Evolutionary conservation across 2,888 invertebrate genomes (phyloP).

Genomic region (Incurvaria masculella): DNA sequence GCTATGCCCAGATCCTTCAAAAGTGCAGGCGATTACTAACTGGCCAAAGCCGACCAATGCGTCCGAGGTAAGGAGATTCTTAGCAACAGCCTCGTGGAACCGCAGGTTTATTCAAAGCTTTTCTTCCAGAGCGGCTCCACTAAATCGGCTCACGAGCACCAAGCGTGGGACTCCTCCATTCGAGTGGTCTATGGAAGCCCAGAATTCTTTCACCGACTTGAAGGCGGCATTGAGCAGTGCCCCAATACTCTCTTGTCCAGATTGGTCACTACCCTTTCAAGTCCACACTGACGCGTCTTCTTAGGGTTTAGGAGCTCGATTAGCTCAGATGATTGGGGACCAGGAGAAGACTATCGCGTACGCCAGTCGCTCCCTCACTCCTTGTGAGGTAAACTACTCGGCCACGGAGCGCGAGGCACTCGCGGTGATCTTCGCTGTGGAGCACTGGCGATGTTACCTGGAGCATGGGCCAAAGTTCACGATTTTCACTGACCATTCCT

Average conservation of each 20-base stretch:
- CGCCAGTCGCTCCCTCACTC: slow-evolving; percentile 11
- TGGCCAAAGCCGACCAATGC: slow-evolving; percentile 15
- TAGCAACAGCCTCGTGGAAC: not conserved
- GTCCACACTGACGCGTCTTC: not conserved
- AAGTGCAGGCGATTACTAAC: slow-evolving; percentile 16
- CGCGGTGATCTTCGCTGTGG: slow-evolving; percentile 17
- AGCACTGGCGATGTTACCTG: not conserved
- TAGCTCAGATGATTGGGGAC: not conserved
- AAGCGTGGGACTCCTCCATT: not conserved
- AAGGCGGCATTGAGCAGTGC: not conserved
- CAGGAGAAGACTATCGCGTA: slow-evolving; percentile 5
- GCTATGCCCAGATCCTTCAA: slow-evolving; percentile 16
- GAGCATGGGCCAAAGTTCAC: not conserved
- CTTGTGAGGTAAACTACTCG: slow-evolving; percentile 12
- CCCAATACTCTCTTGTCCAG: not conserved
- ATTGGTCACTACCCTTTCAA: not conserved
- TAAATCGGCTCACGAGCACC: not conserved
- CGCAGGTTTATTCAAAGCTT: not conserved
- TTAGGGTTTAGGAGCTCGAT: not conserved
- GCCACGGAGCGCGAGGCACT: slow-evolving; percentile 20
- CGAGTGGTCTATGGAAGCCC: not conserved
- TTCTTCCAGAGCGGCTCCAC: not conserved
- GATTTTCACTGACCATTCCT: not conserved
- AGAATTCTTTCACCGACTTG: not conserved
- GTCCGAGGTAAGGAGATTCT: not conserved